Evolutionary conservation across 1,140 invertebrate genomes (phyloP).

Genomic region (Delia radicum): DNA sequence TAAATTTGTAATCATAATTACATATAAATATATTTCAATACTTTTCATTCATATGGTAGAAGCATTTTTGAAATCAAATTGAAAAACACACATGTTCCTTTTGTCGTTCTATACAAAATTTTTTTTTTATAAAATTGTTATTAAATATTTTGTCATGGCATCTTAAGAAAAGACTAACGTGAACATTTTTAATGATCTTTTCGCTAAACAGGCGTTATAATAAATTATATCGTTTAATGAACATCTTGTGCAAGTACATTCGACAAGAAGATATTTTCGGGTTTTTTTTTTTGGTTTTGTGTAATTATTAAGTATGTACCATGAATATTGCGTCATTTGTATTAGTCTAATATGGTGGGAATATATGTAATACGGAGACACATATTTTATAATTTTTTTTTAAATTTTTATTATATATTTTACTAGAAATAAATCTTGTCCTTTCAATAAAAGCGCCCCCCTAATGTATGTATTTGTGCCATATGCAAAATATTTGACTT

Average conservation of each 20-base stretch:
- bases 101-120: not conserved
- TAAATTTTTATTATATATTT: too few relatives aligned
- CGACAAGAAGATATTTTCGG: not conserved
- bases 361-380: too few relatives aligned
- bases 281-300: not conserved
- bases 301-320: not conserved
- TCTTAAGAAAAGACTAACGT: not conserved
- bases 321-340: not conserved
- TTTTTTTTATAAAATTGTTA: not conserved
- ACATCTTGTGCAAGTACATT: not conserved
- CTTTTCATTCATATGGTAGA: not conserved
- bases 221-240: not conserved
- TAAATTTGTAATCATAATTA: not conserved
- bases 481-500: not conserved
- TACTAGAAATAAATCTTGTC: too few relatives aligned
- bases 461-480: too few relatives aligned
- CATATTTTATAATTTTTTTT: too few relatives aligned
- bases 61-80: too few relatives aligned
- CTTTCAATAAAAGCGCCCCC: too few relatives aligned
- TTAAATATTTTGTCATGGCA: not conserved
- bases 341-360: too few relatives aligned
- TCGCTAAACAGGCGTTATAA: not conserved
- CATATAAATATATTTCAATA: not conserved
- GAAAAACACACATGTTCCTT: not conserved
- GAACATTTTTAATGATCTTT: not conserved